Base-by-base conservation (phyloP, 2,113 vertebrate species). In the Rhinichthys klamathensis region DNA sequence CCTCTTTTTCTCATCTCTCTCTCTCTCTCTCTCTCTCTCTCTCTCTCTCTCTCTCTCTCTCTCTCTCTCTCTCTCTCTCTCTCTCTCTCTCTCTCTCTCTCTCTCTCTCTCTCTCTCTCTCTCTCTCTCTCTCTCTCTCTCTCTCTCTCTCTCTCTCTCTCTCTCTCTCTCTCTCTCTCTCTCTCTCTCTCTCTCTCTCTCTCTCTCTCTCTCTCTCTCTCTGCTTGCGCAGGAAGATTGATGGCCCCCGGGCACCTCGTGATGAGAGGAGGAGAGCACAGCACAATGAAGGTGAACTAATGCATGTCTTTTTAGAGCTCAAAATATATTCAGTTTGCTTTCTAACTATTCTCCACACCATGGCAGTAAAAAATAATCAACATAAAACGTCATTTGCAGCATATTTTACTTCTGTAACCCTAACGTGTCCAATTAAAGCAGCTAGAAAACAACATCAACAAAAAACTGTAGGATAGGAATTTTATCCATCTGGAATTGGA, bases 231-330 rank as follows among this genome's bases (percentile, higher is more conserved):
- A 98, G 96, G 93, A 98, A 98, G 92, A 95, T 96, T 15, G 96
- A 98, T 0, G 96, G 96, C 86, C 95, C 96, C 0, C 92, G 96
- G 84, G 96, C 96, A 0, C 97, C 97, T 1, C 91, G 97, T 18
- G 96, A 98, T 10, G 96, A 98, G 87, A 93, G 96, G 86, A 93
- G 97, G 67, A 89, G 97, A 95, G 97, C 96, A 1, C 97, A 98
- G 86, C 97, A 98, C 94, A 98, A 98, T 3, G 97, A 98, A 95
- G 97, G 97, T 96, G n/a, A 87, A 82, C 46, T 63, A 25, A 81
- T 10, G 15, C 21, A 61, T 46, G 35, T 54, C 3, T 76, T 27
- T 49, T 75, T 54, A 30, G n/a, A 30, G 74, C 70, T 74, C 38
- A 44, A 11, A 73, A 15, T n/a, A 41, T 73, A 23, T 44, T 13